Evolutionary conservation across 1,140 invertebrate genomes (phyloP).

Genomic region (Aphaenogaster rudis): DNA sequence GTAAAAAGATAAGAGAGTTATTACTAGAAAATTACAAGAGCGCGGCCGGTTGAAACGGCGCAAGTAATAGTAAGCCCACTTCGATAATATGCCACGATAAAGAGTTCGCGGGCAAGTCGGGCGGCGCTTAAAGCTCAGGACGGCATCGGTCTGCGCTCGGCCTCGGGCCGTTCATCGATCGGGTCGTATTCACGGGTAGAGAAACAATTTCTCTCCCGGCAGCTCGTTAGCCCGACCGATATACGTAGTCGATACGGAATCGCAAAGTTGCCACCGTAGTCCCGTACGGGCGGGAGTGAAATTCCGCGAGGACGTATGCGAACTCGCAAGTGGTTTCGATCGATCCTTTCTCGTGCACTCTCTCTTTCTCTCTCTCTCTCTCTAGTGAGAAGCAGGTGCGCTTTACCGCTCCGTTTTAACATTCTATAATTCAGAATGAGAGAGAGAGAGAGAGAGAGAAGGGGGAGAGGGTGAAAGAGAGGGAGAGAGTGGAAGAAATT

Average conservation of each 20-base stretch:
- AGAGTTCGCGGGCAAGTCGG: conserved; percentile 35
- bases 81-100: conserved; percentile 53
- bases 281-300: conserved; percentile 45
- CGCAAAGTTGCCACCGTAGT: conserved; percentile 59
- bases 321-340: conserved; percentile 64
- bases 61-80: conserved; percentile 45
- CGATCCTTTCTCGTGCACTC: conserved; percentile 37
- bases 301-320: conserved; percentile 59
- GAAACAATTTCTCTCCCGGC: conserved; percentile 68
- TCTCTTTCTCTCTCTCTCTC: not conserved
- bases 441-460: conserved; percentile 7
- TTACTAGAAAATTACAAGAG: conserved; percentile 56
- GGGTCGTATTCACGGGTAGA: conserved; percentile 53
- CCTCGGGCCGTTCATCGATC: conserved; percentile 53
- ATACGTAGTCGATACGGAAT: conserved; percentile 59
- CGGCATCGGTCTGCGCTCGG: conserved; percentile 37
- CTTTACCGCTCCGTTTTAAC: conserved; percentile 55
- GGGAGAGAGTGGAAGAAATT: conserved; percentile 63
- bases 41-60: conserved; percentile 15
- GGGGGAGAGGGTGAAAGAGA: not conserved
- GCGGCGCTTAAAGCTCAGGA: conserved; percentile 47
- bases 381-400: conserved; percentile 59
- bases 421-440: conserved; percentile 71
- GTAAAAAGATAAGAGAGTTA: conserved; percentile 61
- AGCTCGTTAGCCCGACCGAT: conserved; percentile 59